Conservation (phyloP, 2,888 invertebrate genomes). For the Oscheius sp. region DNA sequence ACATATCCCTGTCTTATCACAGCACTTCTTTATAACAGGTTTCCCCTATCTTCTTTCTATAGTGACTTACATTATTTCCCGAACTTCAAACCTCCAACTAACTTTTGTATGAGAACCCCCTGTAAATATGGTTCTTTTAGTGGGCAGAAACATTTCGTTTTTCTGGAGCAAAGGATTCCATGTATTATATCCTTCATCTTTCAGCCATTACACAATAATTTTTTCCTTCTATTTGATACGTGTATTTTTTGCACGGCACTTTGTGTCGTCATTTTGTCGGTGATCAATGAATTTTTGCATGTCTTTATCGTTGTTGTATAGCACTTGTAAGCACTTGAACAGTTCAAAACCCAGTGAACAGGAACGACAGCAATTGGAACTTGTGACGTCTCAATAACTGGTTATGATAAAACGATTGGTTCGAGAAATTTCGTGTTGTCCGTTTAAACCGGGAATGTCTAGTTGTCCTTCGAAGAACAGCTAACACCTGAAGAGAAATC, state of each 20-base stretch:
- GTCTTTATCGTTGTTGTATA: constrained; percentile 20
- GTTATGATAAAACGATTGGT: constrained; percentile 6
- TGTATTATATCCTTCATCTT: constrained; percentile 31
- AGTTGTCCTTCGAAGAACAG: too few relatives aligned
- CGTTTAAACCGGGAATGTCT: background rate
- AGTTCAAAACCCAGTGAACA: background rate
- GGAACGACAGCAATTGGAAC: background rate
- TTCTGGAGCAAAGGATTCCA: constrained; percentile 28
- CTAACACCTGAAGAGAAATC: background rate
- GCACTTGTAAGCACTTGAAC: constrained; percentile 14
- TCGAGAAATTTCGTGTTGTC: constrained; percentile 1
- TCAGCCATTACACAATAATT: constrained; percentile 14
- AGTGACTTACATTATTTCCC: background rate
- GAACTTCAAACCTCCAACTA: constrained; percentile 1
- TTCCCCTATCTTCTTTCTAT: constrained; percentile 10
- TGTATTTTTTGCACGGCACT: constrained; percentile 24
- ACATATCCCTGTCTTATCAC: constrained; percentile 12
- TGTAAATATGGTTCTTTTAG: constrained; percentile 26
- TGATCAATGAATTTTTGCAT: constrained; percentile 33
- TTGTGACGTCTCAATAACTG: background rate
- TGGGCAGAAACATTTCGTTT: constrained; percentile 33
- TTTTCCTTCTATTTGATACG: constrained; percentile 20
- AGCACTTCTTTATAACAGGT: constrained; percentile 30
- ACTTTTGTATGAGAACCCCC: background rate
- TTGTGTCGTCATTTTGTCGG: constrained; percentile 28